A percentile compares a stretch with the other conserved stretches of the same genome.
These are phyloP conservation scores for Corythoichthys intestinalis DNA, from an alignment of 2,113 vertebrate species.

Conservation along the genomic window DNA sequence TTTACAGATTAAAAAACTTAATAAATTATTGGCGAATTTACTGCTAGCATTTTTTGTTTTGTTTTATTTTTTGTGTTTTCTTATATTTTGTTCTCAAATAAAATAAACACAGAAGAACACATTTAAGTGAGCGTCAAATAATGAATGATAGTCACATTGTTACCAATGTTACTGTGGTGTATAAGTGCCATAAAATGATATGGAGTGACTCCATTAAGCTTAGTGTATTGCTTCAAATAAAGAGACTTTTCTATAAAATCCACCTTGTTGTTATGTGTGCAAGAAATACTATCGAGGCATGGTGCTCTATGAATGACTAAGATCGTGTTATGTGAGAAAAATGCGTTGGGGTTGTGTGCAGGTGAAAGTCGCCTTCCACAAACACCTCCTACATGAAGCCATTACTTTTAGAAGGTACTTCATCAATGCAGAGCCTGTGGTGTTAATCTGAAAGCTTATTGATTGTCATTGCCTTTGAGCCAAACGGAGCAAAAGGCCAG, in stretches of 20 bases:
- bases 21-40: too few relatives aligned
- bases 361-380: constrained; percentile 9
- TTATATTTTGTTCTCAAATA: too few relatives aligned
- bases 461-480: constrained; percentile 30
- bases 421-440: constrained; percentile 32
- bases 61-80: too few relatives aligned
- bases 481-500: constrained; percentile 2
- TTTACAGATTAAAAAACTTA: too few relatives aligned
- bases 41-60: too few relatives aligned
- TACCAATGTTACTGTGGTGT: too few relatives aligned
- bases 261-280: not conserved
- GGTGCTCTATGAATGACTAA: constrained; percentile 27
- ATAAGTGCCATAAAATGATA: not conserved
- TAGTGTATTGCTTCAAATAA: not conserved
- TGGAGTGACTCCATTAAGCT: constrained; percentile 5
- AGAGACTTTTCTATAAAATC: not conserved
- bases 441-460: constrained; percentile 48
- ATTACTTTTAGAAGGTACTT: constrained; percentile 35
- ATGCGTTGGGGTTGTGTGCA: constrained; percentile 13
- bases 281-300: constrained; percentile 8
- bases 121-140: too few relatives aligned
- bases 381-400: constrained; percentile 25
- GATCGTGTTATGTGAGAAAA: constrained; percentile 34
- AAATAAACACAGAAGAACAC: too few relatives aligned
- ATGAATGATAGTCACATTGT: too few relatives aligned